phyloP scores from a whole-genome alignment of 2,888 invertebrate genomes.

The Mimumesa dahlbomi region DNA sequence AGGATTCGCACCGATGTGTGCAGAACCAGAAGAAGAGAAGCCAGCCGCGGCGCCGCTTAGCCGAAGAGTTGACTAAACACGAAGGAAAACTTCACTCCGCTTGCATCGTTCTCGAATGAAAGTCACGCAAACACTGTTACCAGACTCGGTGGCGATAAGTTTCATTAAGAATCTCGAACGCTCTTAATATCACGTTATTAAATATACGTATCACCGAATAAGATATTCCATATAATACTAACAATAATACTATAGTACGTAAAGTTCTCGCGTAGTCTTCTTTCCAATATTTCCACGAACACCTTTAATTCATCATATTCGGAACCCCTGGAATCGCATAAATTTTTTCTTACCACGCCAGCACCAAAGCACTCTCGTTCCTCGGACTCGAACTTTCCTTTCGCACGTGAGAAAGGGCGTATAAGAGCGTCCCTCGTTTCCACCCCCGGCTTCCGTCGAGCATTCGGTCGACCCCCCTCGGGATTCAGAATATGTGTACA shows the following conservation, averaged over 20 bases:
- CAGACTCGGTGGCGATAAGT: slow-evolving; percentile 8
- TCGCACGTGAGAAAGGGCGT: slow-evolving; percentile 34
- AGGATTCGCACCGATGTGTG: slow-evolving; percentile 37
- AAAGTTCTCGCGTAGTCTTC: no score
- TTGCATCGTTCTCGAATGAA: slow-evolving; percentile 28
- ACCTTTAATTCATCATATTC: no score
- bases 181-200: slow-evolving; percentile 20
- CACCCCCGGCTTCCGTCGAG: slow-evolving; percentile 44
- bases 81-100: slow-evolving; percentile 52
- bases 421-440: slow-evolving; percentile 49
- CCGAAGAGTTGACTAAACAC: slow-evolving; percentile 60
- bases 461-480: slow-evolving; percentile 51
- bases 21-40: slow-evolving; percentile 48
- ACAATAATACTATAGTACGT: no score
- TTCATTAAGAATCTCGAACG: slow-evolving; percentile 32
- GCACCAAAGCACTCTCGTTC: neutral
- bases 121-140: slow-evolving; percentile 29
- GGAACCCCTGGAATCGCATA: no score
- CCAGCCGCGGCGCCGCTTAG: slow-evolving; percentile 31
- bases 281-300: no score
- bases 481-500: slow-evolving; percentile 60
- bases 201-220: no score
- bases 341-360: no score
- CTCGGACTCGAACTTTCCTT: slow-evolving; percentile 53
- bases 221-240: no score